Evolutionary conservation across 2,888 invertebrate species (phyloP).

Genomic region (Drosophila phalerata): DNA sequence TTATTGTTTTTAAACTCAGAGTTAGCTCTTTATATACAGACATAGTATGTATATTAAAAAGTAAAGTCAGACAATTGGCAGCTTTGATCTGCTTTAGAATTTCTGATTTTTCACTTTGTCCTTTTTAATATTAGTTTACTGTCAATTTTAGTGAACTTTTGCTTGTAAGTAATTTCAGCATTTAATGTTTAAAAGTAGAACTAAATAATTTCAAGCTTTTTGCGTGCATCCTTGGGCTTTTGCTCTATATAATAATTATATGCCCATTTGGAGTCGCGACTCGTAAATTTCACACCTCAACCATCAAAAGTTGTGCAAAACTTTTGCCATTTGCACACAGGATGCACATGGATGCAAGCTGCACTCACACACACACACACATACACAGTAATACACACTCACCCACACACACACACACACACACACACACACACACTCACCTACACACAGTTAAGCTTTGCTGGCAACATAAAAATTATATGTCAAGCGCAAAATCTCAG

Average conservation of each 20-base stretch:
- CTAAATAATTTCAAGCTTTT: slow-evolving; percentile 23
- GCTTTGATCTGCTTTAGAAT: not conserved
- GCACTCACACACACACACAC: slow-evolving; percentile 27
- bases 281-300: slow-evolving; percentile 70
- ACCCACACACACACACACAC: slow-evolving; percentile 16
- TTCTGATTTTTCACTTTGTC: not conserved
- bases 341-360: slow-evolving; percentile 57
- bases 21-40: not conserved
- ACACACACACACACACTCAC: not conserved
- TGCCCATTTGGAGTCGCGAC: slow-evolving; percentile 65
- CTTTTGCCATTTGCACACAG: slow-evolving; percentile 60
- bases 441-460: slow-evolving; percentile 1
- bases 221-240: slow-evolving; percentile 12
- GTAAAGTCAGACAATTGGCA: not conserved
- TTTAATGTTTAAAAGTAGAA: slow-evolving; percentile 13
- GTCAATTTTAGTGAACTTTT: slow-evolving; percentile 12
- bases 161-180: not conserved
- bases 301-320: slow-evolving; percentile 63
- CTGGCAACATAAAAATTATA: slow-evolving; percentile 69
- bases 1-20: not conserved
- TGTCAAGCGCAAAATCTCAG: slow-evolving; percentile 76
- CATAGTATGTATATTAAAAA: too few relatives aligned
- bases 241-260: slow-evolving; percentile 64
- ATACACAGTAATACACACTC: slow-evolving; percentile 16
- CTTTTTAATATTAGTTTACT: slow-evolving; percentile 2